Evolutionary conservation across 2,888 invertebrate genomes (phyloP).

Genomic region (Poecilobothrus nobilitatus): DNA sequence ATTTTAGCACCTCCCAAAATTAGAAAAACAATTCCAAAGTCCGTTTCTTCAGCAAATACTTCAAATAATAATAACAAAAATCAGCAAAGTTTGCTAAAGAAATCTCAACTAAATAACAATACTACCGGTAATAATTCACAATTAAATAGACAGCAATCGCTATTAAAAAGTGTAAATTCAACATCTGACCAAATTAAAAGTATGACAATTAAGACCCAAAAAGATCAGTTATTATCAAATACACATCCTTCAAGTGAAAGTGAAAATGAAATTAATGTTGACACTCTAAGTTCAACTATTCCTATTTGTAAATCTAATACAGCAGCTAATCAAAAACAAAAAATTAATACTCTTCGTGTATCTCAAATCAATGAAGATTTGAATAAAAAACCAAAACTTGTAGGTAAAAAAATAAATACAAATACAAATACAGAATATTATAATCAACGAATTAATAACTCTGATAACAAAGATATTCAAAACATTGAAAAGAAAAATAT

Average conservation of each 20-base stretch:
- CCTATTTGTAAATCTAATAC: constrained; percentile 23
- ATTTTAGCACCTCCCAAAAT: constrained; percentile 4
- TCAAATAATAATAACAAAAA: neutral
- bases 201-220: neutral
- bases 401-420: neutral
- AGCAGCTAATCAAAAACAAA: constrained; percentile 36
- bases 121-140: neutral
- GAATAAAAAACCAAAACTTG: neutral
- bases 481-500: neutral
- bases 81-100: neutral
- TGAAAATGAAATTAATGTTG: constrained; percentile 11
- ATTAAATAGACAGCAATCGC: neutral
- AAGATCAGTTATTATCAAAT: neutral
- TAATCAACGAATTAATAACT: neutral
- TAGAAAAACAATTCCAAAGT: neutral
- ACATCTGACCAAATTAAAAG: neutral
- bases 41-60: neutral
- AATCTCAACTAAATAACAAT: neutral
- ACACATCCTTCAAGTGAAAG: neutral
- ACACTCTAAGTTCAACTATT: neutral
- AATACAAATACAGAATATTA: neutral
- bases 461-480: neutral
- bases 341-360: constrained; percentile 25
- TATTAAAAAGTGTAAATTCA: neutral
- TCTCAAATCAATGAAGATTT: constrained; percentile 10